These are phyloP conservation scores for Petroica traversi DNA, from an alignment of 2,113 vertebrate species.

Conservation along the genomic window DNA sequence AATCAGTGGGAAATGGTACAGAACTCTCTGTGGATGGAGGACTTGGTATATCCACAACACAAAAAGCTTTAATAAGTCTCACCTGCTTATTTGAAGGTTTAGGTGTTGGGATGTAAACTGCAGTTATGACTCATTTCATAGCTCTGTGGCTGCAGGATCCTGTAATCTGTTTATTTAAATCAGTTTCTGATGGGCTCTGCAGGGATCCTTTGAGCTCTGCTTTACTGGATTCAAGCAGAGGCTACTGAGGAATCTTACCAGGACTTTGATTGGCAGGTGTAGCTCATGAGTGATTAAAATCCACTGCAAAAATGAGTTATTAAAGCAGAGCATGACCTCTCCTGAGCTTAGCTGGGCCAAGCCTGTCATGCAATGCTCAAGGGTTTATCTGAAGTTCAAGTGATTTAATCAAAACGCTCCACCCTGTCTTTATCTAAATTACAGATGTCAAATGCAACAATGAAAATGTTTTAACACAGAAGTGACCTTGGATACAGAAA, in stretches of 20 bases:
- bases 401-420: neutral
- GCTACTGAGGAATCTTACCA: neutral
- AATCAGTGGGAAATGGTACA: neutral
- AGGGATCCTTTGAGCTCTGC: neutral
- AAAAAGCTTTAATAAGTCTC: neutral
- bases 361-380: neutral
- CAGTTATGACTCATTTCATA: neutral
- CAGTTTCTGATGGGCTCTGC: neutral
- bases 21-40: neutral
- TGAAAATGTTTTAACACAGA: neutral
- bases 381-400: neutral
- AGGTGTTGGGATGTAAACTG: neutral
- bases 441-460: neutral
- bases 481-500: neutral
- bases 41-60: neutral
- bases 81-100: neutral
- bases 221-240: neutral
- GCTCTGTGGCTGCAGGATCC: neutral
- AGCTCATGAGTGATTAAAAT: neutral
- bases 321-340: neutral
- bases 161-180: neutral
- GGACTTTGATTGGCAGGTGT: neutral
- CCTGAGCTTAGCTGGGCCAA: neutral
- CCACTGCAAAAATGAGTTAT: neutral
- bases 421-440: neutral